Evolutionary conservation across 2,888 invertebrate species (phyloP).

Genomic region (Leucoma salicis): DNA sequence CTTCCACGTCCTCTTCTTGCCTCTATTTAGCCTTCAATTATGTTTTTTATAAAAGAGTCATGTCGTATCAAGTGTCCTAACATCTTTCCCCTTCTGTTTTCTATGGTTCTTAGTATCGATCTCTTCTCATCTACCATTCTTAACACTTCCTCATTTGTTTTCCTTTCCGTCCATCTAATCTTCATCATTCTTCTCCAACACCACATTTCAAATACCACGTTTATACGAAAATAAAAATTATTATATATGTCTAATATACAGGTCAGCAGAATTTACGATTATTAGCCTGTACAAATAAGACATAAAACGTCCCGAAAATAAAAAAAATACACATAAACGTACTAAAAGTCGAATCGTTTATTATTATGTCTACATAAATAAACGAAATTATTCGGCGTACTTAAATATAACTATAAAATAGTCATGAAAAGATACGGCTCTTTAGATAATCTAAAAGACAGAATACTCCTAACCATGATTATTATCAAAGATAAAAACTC

Average conservation of each 20-base stretch:
- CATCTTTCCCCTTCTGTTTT: too few species aligned
- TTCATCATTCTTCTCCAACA: too few species aligned
- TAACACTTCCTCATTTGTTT: too few species aligned
- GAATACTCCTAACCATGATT: constrained; percentile 45
- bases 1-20: too few species aligned
- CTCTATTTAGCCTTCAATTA: too few species aligned
- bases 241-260: neutral
- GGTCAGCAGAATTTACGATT: constrained; percentile 15
- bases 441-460: constrained; percentile 31
- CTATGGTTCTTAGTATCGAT: too few species aligned
- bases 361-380: constrained; percentile 28
- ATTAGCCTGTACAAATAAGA: constrained; percentile 31
- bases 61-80: too few species aligned
- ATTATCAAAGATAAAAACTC: constrained; percentile 42
- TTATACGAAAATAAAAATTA: neutral
- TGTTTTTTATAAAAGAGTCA: too few species aligned
- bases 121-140: too few species aligned
- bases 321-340: constrained; percentile 31
- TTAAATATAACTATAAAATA: constrained; percentile 33
- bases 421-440: constrained; percentile 24
- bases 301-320: constrained; percentile 27
- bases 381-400: constrained; percentile 20
- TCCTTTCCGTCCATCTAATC: too few species aligned
- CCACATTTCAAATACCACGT: too few species aligned
- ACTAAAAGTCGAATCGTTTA: constrained; percentile 22